These are phyloP conservation scores for Meta bourneti DNA, from an alignment of 2,888 invertebrate genomes.

Conservation along the genomic window DNA sequence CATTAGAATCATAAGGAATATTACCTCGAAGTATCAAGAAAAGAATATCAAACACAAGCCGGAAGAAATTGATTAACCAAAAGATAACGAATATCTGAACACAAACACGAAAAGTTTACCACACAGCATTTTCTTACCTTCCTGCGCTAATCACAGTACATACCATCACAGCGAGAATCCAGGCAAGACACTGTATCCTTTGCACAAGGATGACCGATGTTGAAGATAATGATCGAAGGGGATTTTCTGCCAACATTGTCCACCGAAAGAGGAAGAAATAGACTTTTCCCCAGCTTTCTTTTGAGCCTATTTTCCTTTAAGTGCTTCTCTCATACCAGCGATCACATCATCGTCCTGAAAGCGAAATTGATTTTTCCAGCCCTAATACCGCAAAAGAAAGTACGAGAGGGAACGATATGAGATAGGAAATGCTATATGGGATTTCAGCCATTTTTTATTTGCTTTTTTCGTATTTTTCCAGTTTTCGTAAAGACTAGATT, in stretches of 20 bases:
- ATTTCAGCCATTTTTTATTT: not conserved
- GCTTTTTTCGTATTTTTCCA: not conserved
- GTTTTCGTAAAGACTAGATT: not conserved
- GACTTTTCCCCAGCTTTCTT: not conserved
- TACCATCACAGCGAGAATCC: not conserved
- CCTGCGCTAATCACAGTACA: not conserved
- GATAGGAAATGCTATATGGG: not conserved
- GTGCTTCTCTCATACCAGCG: constrained; percentile 27
- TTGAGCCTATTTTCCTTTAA: constrained; percentile 17
- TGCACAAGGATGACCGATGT: not conserved
- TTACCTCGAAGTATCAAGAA: too few relatives aligned
- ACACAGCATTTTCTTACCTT: not conserved
- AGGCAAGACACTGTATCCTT: not conserved
- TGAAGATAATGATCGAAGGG: constrained; percentile 4
- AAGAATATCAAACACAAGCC: too few relatives aligned
- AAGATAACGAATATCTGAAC: too few relatives aligned
- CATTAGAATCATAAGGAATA: too few relatives aligned
- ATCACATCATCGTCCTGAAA: constrained; percentile 40
- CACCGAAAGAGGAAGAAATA: not conserved
- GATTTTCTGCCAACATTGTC: constrained; percentile 14
- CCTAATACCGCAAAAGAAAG: constrained; percentile 7
- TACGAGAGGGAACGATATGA: not conserved
- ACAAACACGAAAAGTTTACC: not conserved
- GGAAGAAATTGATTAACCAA: too few relatives aligned
- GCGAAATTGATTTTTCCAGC: constrained; percentile 47